Base-by-base conservation (phyloP, 1,140 invertebrate genomes). In the Drosophila mauritiana region DNA sequence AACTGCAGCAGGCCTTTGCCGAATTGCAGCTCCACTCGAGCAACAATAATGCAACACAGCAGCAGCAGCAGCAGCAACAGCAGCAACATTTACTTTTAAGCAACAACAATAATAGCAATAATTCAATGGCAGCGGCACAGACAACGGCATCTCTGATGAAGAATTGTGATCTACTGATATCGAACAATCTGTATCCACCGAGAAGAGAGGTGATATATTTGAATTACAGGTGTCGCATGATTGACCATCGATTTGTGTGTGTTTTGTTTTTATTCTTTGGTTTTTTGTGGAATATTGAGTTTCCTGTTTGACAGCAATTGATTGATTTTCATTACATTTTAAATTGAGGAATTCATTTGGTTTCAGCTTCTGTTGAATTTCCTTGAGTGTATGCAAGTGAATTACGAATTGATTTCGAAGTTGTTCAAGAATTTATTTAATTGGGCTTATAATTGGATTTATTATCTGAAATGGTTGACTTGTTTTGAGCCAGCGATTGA, bases 41-140 rank as follows among this genome's bases (percentile, higher is more conserved):
- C 74, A 75, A 64, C 79, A 75, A 67, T 46, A 70, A 75, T 52
- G 42, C 43, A 31, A 48, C 52, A 17, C 73, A 68, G 43, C 78
- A 78, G 37, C 72, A 69, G 40, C 68, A 73, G 42, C 63, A 70
- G 43, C 67, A 68, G 25, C 79, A 17, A 1, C 17, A 68, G 42
- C 80, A 80, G 51, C 89, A 74, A 67, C 86, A 90, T 67, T 78
- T 84, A 84, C 61, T 91, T 70, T 73, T 91, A 86, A 91, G 80
- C 72, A 91, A 90, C 85, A 91, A 91, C 78, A 91, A 91, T 91
- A 91, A 91, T 84, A 91, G 82, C 83, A 91, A 91, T 89, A 91
- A 89, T 85, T 85, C 77, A 58, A 85, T 69, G 67, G 48, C 84
- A 85, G 67, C 75, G 27, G 57, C 72, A 69, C 65, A 80, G 49